Percentiles rank a stretch among this genome's conserved stretches.
Conservation (phyloP, 2,113 vertebrate genomes). For the Eleginops maclovinus region DNA sequence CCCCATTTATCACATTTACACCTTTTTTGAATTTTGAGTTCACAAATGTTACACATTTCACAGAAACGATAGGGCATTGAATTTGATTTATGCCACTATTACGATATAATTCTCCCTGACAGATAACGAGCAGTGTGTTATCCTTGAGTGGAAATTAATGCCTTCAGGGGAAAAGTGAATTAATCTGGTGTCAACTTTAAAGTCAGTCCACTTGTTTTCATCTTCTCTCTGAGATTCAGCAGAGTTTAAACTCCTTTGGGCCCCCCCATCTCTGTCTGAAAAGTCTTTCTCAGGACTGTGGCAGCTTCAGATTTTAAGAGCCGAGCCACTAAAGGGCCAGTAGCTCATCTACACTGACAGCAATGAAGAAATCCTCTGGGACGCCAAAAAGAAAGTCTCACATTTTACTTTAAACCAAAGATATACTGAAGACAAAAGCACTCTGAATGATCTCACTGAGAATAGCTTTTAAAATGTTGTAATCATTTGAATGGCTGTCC, state of each 20-base stretch:
- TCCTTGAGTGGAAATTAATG: neutral
- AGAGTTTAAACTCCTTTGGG: constrained; percentile 20
- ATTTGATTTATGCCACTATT: too few relatives aligned
- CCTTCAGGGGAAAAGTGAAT: neutral
- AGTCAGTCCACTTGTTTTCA: constrained; percentile 12
- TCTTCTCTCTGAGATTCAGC: constrained; percentile 21
- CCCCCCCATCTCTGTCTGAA: constrained; percentile 23
- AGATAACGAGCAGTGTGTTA: neutral
- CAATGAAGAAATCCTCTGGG: constrained; percentile 32
- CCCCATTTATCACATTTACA: too few relatives aligned
- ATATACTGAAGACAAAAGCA: neutral
- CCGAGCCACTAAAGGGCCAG: constrained; percentile 26
- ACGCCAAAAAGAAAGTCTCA: constrained; percentile 9
- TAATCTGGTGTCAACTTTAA: neutral
- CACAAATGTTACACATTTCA: neutral
- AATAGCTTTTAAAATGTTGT: neutral
- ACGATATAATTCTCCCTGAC: too few relatives aligned
- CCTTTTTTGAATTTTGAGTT: too few relatives aligned
- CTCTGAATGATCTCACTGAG: neutral
- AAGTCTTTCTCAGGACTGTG: constrained; percentile 30
- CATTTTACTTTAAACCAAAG: neutral
- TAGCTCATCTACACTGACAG: constrained; percentile 44
- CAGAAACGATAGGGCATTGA: neutral
- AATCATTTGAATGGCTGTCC: constrained; percentile 21
- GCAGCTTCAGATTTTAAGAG: constrained; percentile 32